Base-by-base conservation (phyloP, 2,888 invertebrate genomes). In the Calephelis perditalis region DNA sequence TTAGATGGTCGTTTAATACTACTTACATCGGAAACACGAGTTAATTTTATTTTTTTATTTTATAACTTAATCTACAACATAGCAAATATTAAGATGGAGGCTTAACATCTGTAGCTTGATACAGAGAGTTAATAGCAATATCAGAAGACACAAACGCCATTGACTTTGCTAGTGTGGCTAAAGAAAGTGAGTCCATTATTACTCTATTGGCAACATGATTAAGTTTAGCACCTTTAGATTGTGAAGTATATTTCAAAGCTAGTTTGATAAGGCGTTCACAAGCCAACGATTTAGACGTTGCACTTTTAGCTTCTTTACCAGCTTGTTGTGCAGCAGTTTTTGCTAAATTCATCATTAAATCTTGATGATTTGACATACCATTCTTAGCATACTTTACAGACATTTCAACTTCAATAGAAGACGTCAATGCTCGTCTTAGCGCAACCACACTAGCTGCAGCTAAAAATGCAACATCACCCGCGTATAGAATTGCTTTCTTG, bases 281-380 rank as follows among this genome's bases (percentile, higher is more conserved):
- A 3, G 86, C 85, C 37, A 87, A 69, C 7, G 90, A 84, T 67
- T 89, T 89, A 0, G 89, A 88, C 0, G 83, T 73, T 3, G 90
- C 90, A 70, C 80, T 84, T 67, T 83, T 89, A 11, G 90, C 90
- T 70, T 90, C 89, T 71, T 90, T 90, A 0, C 89, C 89, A 40
- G 89, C 90, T 72, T 90, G 89, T 65, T 90, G 89, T 7, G 90
- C 90, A 12, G 90, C 90, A 7, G 89, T 88, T 64, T 86, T 89
- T 0, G 90, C 90, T 60, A 90, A 76, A 72, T 88, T 90, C 89
- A 88, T 88, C 90, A 90, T 90, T 59, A 90, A 69, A 55, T 89
- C 88, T 68, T 86, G 86, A 64, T 89, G 88, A 69, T 87, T 86
- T 1, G 86, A 80, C 88, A 88, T 86, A 5, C 88, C 88, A 65